phyloP scores from a whole-genome alignment of 2,797 vertebrate genomes.

The Gymnopithys bicolor region DNA sequence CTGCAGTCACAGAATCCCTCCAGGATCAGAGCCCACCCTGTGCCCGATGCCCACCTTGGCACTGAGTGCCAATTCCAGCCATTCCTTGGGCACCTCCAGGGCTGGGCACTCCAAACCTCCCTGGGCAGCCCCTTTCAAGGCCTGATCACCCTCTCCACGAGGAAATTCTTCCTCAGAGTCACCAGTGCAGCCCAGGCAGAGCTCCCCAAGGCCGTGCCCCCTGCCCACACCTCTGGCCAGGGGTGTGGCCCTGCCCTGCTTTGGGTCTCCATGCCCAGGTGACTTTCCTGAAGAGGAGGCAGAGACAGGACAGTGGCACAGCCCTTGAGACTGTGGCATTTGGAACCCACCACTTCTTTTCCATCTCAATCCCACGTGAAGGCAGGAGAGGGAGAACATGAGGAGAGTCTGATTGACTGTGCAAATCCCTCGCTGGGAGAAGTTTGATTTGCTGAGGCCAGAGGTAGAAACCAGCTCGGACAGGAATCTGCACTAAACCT shows the following conservation, averaged over 20 bases:
- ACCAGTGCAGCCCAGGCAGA: not conserved
- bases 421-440: not conserved
- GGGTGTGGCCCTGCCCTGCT: not conserved
- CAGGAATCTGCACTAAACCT: slow-evolving; percentile 53
- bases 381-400: not conserved
- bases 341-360: not conserved
- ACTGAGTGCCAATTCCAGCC: rapidly evolving
- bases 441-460: slow-evolving; percentile 4
- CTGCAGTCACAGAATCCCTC: not conserved
- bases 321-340: not conserved
- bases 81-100: not conserved
- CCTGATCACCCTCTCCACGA: rapidly evolving
- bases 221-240: not conserved
- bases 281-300: not conserved
- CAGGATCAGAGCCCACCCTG: rapidly evolving
- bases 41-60: not conserved
- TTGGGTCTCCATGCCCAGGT: not conserved
- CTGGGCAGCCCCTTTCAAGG: not conserved
- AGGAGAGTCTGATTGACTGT: not conserved
- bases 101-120: not conserved
- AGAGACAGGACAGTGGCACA: not conserved
- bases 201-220: not conserved
- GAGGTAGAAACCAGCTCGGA: slow-evolving; percentile 11
- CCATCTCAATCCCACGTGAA: rapidly evolving
- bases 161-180: not conserved